Evolutionary conservation across 2,113 vertebrate genomes (phyloP), one percentile per base, ranked within the genome.

Genomic region (Polypterus bichir): DNA sequence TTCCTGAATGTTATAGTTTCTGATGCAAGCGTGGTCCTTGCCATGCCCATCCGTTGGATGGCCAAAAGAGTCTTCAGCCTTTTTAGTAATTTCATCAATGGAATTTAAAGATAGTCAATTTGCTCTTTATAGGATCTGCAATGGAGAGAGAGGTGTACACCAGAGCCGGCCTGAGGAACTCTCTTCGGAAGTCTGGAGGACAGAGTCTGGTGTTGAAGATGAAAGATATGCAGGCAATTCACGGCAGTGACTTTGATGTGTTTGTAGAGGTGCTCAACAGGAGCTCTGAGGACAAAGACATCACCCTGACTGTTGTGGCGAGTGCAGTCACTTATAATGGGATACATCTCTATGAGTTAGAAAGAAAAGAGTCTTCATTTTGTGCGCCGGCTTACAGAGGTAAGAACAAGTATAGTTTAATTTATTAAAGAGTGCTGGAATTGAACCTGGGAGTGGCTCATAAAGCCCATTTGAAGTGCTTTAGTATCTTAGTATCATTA

Each of bases 211-310:
- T 81, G 69, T 70, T 88, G 70, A 65, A 66, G 7, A 75, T 89
- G 67, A 83, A 76, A 60, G 77, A 81, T 5, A 68, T 68, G 3
- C 68, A 70, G 8, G 75, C 84, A 47, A 56, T 87, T 4, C 81
- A 83, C 56, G 85, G 85, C 52, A 84, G 82, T 1, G 83, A 89
- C 71, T 89, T 88, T 48, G 84, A 87, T 51, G 76, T 88, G 49
- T 70, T 83, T n/a, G 66, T 88, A 58, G 77, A 81, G 76, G 80
- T 88, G 71, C 65, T 64, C 57, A 88, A 88, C 49, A 48, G 44
- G 8, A 75, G 79, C 6, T 45, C 44, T 3, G 47, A 61, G 5
- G 77, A 84, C 3, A 66, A 65, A 44, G 44, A 46, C 0, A 79
- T 74, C 3, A 60, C 77, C 52, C 78, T 88, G 57, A 78, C 74